Evolutionary conservation across 2,797 vertebrate species (phyloP).

Genomic region (Hipposideros larvatus): DNA sequence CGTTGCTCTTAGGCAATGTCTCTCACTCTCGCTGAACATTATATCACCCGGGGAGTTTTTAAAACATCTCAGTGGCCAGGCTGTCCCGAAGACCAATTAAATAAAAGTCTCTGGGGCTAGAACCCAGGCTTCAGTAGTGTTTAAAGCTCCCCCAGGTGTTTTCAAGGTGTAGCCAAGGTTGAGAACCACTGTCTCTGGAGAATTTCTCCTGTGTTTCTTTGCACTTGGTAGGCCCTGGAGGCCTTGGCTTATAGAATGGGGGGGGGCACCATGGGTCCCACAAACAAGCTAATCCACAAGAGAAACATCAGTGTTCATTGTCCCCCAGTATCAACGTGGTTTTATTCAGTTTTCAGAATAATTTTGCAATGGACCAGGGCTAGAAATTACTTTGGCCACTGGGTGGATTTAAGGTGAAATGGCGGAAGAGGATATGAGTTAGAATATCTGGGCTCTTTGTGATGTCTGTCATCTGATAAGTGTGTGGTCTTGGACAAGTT

Average conservation of each 20-base stretch:
- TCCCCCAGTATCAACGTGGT: background rate
- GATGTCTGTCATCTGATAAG: background rate
- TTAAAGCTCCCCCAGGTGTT: background rate
- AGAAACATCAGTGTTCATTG: background rate
- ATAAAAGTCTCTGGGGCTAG: background rate
- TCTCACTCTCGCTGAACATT: background rate
- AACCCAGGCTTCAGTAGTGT: background rate
- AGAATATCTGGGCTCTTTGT: background rate
- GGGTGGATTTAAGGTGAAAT: background rate
- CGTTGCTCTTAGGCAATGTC: background rate
- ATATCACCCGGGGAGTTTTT: background rate
- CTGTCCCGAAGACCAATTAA: background rate
- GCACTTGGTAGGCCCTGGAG: background rate
- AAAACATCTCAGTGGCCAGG: conserved; percentile 9
- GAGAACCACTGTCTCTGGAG: background rate
- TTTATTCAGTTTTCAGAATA: conserved; percentile 52
- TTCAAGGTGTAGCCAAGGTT: background rate
- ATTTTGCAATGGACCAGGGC: background rate
- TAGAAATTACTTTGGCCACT: background rate
- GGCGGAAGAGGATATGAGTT: background rate
- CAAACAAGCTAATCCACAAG: background rate
- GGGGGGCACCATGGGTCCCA: background rate
- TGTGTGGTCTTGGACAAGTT: background rate
- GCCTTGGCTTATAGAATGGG: background rate
- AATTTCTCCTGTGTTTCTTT: background rate